Evolutionary conservation across 2,888 invertebrate genomes (phyloP), one percentile per base, ranked within the genome.

Genomic region (Isotomurus palustris): DNA sequence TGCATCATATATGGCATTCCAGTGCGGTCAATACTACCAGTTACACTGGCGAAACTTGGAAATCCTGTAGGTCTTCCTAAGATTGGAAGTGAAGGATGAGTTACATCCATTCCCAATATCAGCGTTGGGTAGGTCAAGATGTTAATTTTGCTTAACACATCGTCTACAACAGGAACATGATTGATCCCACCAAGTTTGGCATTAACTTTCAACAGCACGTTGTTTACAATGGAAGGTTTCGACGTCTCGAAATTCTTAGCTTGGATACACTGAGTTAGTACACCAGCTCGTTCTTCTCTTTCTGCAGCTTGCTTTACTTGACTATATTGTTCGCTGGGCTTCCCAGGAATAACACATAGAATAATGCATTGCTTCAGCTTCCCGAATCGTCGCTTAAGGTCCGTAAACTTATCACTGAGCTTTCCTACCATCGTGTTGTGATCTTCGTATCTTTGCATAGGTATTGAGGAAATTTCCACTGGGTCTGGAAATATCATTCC

Each of bases 61-160:
- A 25, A 27, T 2, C 36, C 55, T 27, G 27, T 22, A 5, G 36
- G 21, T 22, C 14, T 21, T 14, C 36, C 49, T 36, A 12, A 8
- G 53, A 75, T 73, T 24, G 71, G 72, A 36, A 74, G 73, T 3
- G 75, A 72, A 8, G 78, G 77, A 72, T 79, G 78, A 24, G 76
- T 77, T n/a, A 78, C 77, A 68, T 79, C 78, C 14, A 78, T 77
- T 25, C 78, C 78, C 53, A 78, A 71, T 22, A 79, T 73, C 60
- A 78, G 73, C 2, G 73, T 71, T 2, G 76, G 76, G 27, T 71
- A 66, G n/a, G 64, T 55, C 28, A 73, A 71, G 69, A 47, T 28
- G 29, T 24, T 47, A 14, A 47, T 19, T n/a, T 29, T n/a, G 6
- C 8, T n/a, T 4, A 47, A 28, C 6, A 29, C 4, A 5, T 25